Base-by-base conservation (phyloP, 2,797 vertebrate species). In the Borostomias antarcticus region DNA sequence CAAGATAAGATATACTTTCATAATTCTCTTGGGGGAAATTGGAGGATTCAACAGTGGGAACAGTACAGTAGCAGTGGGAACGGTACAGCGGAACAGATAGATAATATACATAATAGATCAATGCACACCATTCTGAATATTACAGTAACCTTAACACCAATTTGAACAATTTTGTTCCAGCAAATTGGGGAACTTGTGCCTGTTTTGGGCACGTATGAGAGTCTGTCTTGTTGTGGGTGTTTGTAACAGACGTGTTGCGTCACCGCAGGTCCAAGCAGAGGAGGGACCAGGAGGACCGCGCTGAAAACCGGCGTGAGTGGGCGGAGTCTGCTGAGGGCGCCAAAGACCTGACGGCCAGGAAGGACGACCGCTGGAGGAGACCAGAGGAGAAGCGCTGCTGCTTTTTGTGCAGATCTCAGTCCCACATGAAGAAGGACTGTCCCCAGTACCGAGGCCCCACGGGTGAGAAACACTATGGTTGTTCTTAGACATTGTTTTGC, bases 351-450 rank as follows among this genome's bases (percentile, higher is more conserved):
- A 53, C 66, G 60, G 66, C 77, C 28, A 90, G 90, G 75, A 92
- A 83, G 25, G 79, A 78, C n/a, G 93, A 97, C 13, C 92, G 93
- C 77, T 93, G 94, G 94, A 94, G 91, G 76, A 89, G 83, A 54
- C 90, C 74, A 26, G 92, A 94, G 62, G 95, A 96, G 66, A 93
- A 92, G 13, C 93, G 96, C 62, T 97, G 95, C 85, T 98, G 96
- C 82, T 98, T 90, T 80, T 89, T 95, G 69, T 98, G 96, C 88
- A 94, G 95, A 70, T 93, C 92, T 71, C 93, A 86, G 78, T 73
- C 92, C 66, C 96, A 98, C 82, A 94, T 98, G 75, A 98, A 95
- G 90, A 97, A 92, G 79, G 96, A 98, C 79, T 98, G 96, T 60
- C 93, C 90, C 17, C 91, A 92, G n/a, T 93, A 94, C 81, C 94